Conservation (phyloP, 2,888 invertebrate genomes). For the Harpalus rubripes region DNA sequence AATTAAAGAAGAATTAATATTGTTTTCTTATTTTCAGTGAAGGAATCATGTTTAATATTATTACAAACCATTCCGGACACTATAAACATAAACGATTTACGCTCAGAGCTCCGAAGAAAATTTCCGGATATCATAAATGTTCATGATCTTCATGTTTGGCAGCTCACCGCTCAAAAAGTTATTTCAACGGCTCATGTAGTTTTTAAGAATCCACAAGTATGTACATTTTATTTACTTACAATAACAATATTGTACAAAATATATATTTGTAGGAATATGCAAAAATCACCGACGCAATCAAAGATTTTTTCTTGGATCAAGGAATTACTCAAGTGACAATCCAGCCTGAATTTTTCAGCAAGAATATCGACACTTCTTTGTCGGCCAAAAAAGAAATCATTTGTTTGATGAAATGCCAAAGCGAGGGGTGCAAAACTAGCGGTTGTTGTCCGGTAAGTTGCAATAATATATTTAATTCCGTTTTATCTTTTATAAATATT, state of each 20-base stretch:
- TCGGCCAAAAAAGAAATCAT: constrained; percentile 71
- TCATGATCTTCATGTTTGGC: constrained; percentile 95
- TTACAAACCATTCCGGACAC: constrained; percentile 95
- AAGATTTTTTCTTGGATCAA: constrained; percentile 87
- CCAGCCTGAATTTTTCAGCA: constrained; percentile 88
- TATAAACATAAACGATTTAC: constrained; percentile 87
- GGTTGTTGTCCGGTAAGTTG: constrained; percentile 75
- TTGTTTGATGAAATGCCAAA: constrained; percentile 77
- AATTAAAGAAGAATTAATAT: neutral
- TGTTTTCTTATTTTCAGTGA: constrained; percentile 81
- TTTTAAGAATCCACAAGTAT: constrained; percentile 82
- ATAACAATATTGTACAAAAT: neutral
- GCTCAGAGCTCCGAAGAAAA: constrained; percentile 81
- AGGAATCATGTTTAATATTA: constrained; percentile 91
- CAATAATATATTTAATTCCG: neutral
- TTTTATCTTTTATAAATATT: neutral
- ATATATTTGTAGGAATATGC: constrained; percentile 77
- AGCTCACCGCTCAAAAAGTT: constrained; percentile 87
- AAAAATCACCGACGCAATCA: constrained; percentile 82
- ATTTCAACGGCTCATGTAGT: constrained; percentile 92
- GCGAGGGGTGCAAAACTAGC: constrained; percentile 75
- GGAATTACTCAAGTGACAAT: constrained; percentile 92
- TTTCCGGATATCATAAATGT: constrained; percentile 87
- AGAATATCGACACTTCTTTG: constrained; percentile 68
- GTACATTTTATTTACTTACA: constrained; percentile 48